Base-by-base conservation (phyloP, 2,797 vertebrate genomes). In the Sebastes minor region DNA sequence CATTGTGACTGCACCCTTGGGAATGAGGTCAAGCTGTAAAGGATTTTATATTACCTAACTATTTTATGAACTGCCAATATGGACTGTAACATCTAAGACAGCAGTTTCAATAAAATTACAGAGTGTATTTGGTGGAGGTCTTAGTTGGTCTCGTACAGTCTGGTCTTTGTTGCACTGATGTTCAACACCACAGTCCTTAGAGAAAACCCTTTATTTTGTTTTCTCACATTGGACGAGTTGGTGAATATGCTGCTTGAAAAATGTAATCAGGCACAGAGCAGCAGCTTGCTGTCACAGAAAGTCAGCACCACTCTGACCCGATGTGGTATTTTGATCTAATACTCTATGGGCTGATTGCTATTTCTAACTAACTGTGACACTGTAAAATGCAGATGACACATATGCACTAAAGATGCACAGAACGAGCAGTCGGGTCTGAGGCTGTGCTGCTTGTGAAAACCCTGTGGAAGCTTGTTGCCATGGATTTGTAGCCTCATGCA, bases 401-500 rank as follows among this genome's bases (percentile, higher is more conserved):
- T 78, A 61, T 60, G 38, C 10, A 59, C 38, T 33, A 20, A 67
- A 46, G 46, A 59, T 25, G 23, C 65, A 67, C 9, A 27, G 30
- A 74, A 8, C 2, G 18, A 75, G 61, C 64, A 55, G 62, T 78
- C 27, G 60, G 68, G 56, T 8, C 33, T 32, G 30, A 67, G 78
- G 25, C 71, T 64, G 13, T 49, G 59, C 57, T 23, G 38, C 74
- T 46, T 74, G 30, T 60, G 55, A 55, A 80, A 76, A 78, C 18
- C 82, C 65, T 10, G 28, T 33, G 49, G 67, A 87, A 73, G 55
- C 78, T 70, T 28, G 85, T 88, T 92, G 90, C 83, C 85, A 90
- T 86, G 88, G 87, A 90, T 89, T 90, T 90, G 84, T 70, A 77
- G 72, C 69, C 68, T 83, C 46, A 62, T 74, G 63, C 83, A 81